These are phyloP conservation scores for Moxostoma hubbsi DNA, from an alignment of 2,797 vertebrate species.

Conservation along the genomic window DNA sequence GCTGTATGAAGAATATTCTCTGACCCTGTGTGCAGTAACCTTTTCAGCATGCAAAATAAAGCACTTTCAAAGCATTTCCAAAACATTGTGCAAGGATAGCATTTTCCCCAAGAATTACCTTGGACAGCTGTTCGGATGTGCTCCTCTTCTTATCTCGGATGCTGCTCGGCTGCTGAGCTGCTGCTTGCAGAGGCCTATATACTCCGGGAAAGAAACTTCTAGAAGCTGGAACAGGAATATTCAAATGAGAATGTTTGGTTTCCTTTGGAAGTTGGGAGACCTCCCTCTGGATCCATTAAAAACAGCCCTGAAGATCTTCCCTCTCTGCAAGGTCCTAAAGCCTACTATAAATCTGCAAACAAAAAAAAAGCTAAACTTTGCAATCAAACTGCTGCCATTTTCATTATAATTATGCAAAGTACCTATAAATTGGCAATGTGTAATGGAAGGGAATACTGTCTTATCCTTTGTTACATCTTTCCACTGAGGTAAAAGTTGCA, in stretches of 20 bases:
- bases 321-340: constrained; percentile 64
- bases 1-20: neutral
- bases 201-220: constrained; percentile 87
- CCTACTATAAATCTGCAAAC: constrained; percentile 17
- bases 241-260: constrained; percentile 73
- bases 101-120: constrained; percentile 68
- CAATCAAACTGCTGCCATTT: neutral
- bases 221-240: constrained; percentile 82
- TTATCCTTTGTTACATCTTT: neutral
- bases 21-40: too few species aligned
- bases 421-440: neutral
- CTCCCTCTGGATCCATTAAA: constrained; percentile 69
- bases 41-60: neutral
- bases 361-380: neutral
- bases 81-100: neutral
- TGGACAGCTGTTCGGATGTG: constrained; percentile 50
- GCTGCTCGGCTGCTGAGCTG: constrained; percentile 42
- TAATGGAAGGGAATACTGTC: neutral
- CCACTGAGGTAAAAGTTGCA: neutral
- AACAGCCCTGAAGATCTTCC: constrained; percentile 45
- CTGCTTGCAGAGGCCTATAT: constrained; percentile 70
- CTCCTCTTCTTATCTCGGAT: constrained; percentile 50
- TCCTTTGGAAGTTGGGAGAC: constrained; percentile 67
- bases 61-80: neutral
- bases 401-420: neutral